These are phyloP conservation scores for Blastobasis lacticolella DNA, from an alignment of 2,888 invertebrate species.

Conservation along the genomic window DNA sequence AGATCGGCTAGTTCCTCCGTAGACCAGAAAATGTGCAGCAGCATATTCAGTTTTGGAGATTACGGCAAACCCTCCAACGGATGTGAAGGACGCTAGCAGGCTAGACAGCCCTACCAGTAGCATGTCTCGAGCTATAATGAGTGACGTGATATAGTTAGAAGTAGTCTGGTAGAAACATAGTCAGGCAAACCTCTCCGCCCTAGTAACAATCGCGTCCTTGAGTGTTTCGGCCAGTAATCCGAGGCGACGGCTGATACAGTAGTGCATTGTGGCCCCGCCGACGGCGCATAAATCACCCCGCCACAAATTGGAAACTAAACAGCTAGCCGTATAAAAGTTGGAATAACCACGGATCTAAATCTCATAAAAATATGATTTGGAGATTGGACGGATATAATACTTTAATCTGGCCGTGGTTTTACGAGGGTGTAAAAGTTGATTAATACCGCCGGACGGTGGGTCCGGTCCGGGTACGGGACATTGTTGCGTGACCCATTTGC, in stretches of 20 bases:
- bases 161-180: no score
- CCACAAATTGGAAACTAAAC: conserved; percentile 64
- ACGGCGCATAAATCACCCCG: conserved; percentile 52
- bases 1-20: no score
- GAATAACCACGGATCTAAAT: conserved; percentile 68
- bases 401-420: conserved; percentile 65
- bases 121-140: conserved; percentile 7
- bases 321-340: conserved; percentile 51
- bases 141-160: conserved; percentile 24
- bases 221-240: no score
- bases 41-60: no score
- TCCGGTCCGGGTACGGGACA: conserved; percentile 41
- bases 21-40: no score
- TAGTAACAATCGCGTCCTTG: no score
- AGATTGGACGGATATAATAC: conserved; percentile 50
- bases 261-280: conserved; percentile 25
- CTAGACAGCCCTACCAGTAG: no score
- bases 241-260: conserved; percentile 26
- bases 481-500: conserved; percentile 66
- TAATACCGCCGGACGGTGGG: conserved; percentile 46
- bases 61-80: no score
- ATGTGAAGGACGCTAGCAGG: no score
- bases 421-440: conserved; percentile 68
- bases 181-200: no score
- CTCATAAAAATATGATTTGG: conserved; percentile 70